Conservation (phyloP, 2,888 invertebrate species). For the Agrochola lota region DNA sequence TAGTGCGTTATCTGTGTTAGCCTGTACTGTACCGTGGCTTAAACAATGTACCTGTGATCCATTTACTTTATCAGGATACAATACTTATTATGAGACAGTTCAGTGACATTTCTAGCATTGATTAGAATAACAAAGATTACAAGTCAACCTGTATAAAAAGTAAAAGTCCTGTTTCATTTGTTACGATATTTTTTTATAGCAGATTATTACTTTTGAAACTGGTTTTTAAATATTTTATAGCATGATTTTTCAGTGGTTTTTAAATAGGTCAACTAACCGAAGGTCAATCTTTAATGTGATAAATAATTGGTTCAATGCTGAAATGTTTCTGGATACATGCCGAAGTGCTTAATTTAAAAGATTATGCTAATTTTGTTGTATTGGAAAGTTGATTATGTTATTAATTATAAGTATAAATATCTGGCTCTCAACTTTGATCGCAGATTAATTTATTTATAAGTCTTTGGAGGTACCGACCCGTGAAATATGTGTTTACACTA, state of each 20-base stretch:
- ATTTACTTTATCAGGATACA: constrained; percentile 63
- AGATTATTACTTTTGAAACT: neutral
- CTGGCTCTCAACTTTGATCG: constrained; percentile 77
- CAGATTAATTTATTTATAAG: constrained; percentile 67
- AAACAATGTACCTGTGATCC: constrained; percentile 69
- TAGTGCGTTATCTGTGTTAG: constrained; percentile 51
- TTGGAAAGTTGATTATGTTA: constrained; percentile 65
- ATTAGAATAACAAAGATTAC: constrained; percentile 16
- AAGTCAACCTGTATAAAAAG: neutral
- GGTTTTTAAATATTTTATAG: neutral
- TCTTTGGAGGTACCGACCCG: constrained; percentile 57
- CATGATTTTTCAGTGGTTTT: neutral
- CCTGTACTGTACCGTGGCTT: constrained; percentile 63
- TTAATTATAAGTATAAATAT: constrained; percentile 76
- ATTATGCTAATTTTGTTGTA: constrained; percentile 56
- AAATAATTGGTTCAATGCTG: constrained; percentile 51
- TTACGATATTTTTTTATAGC: neutral
- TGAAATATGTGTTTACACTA: constrained; percentile 21
- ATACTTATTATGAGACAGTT: constrained; percentile 48
- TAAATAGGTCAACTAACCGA: constrained; percentile 13
- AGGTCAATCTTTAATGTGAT: constrained; percentile 15
- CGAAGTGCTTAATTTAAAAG: constrained; percentile 64
- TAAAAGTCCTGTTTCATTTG: neutral
- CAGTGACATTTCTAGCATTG: constrained; percentile 63
- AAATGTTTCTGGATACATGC: constrained; percentile 62